Evolutionary conservation across 2,888 invertebrate species (phyloP), one percentile per base, ranked within the genome.

Genomic region (Lepas anatifera): DNA sequence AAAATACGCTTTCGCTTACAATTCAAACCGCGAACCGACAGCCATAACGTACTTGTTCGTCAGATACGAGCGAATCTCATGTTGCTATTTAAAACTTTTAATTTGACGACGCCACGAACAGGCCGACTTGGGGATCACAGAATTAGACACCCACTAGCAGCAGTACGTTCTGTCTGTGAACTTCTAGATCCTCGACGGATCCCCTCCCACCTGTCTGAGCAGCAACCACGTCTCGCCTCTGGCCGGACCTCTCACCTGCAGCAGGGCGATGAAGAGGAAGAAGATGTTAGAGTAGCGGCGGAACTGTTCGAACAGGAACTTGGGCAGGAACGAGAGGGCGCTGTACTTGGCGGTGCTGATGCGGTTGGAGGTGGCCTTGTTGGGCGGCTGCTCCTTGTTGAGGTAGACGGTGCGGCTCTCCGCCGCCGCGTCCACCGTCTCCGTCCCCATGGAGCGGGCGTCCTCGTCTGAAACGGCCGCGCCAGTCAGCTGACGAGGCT

Each of bases 281-380:
- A 99, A 99, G 80, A 97, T 92, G 83, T 99, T 99, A 77, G 97
- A 95, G 86, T 99, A 99, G 79, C 96, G 87, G 73, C 98, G 89
- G 83, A 99, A 99, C 84, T 99, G 99, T 84, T 99, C 99, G 83
- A 96, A 97, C 77, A 99, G 87, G 85, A 99, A 99, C 83, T 94
- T 89, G 73, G 98, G 98, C 79, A 98, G 81, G 85, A 99, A 99
- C 66, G 87, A 85, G 73, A 87, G 79, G 64, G 84, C 73, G 74
- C 84, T 86, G 84, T 99, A 99, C 83, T 99, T 99, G 80, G 97
- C 97, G 74, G 99, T 99, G 79, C 95, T 94, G 81, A 96, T 94
- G 80, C 88, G 87, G 83, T 96, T 96, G 48, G 73, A 71, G 58
- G 71, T 71, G 69, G 71, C 72, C 67, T 73, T 73, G 70, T 70